Conservation (phyloP, 2,888 invertebrate species). For the Keiferia lycopersicella region DNA sequence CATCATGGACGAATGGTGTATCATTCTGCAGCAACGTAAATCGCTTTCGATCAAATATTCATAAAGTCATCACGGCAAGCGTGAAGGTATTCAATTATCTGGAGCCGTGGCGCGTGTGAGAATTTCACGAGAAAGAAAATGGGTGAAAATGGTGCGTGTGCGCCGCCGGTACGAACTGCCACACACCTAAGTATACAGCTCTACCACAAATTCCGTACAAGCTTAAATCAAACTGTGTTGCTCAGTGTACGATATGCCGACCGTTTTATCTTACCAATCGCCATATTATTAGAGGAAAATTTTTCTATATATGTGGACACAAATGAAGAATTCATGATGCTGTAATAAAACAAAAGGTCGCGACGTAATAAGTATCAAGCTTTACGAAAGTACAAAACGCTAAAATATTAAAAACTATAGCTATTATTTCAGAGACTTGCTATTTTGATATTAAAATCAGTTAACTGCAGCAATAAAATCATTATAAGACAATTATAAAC, state of each 20-base stretch:
- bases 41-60: conserved; percentile 52
- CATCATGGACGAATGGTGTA: conserved; percentile 10
- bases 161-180: conserved; percentile 11
- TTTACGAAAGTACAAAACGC: neutral
- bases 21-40: conserved; percentile 10
- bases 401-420: neutral
- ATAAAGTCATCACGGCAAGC: conserved; percentile 61
- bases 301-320: neutral
- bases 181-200: neutral
- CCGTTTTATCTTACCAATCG: conserved; percentile 1
- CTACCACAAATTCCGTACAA: too few species aligned
- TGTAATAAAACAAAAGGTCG: conserved; percentile 9
- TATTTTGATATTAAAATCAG: neutral
- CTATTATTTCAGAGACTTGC: neutral
- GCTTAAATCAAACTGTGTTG: too few species aligned
- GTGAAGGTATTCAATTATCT: conserved; percentile 75
- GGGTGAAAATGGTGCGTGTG: conserved; percentile 70
- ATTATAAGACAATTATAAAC: neutral
- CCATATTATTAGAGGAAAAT: neutral
- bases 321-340: neutral
- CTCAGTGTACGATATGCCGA: neutral
- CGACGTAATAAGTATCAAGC: neutral
- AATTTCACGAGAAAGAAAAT: conserved; percentile 73
- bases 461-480: neutral
- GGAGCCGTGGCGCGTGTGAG: conserved; percentile 58